phyloP scores from a whole-genome alignment of 2,888 invertebrate species.

The Dasypolia templi region DNA sequence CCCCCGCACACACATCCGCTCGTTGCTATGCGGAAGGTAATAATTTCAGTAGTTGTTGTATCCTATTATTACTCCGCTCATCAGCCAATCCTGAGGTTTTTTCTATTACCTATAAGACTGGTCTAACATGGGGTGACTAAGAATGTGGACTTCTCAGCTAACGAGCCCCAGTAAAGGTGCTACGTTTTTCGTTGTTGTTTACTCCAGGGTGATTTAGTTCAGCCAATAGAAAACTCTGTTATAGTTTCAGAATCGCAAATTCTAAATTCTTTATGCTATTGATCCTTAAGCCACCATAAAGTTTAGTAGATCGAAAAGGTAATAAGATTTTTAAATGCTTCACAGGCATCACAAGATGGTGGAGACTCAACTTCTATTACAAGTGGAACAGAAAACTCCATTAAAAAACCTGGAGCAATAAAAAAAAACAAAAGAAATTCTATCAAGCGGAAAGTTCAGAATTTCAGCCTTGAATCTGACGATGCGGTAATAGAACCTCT shows the following conservation, averaged over 20 bases:
- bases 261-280: background rate
- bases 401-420: conserved; percentile 84
- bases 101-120: background rate
- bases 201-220: background rate
- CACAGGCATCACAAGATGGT: conserved; percentile 86
- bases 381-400: conserved; percentile 85
- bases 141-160: background rate
- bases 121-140: background rate
- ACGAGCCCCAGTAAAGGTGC: background rate
- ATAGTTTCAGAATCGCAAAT: background rate
- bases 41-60: background rate
- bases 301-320: background rate
- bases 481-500: conserved; percentile 86
- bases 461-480: conserved; percentile 82
- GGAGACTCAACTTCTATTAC: conserved; percentile 83
- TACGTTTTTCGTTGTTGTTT: background rate
- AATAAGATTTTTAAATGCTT: conserved; percentile 56
- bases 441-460: conserved; percentile 83
- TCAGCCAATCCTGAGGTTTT: background rate
- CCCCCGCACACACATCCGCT: conserved; percentile 86
- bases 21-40: conserved; percentile 85
- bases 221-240: background rate
- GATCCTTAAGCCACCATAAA: background rate
- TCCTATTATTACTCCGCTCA: background rate
- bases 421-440: conserved; percentile 86